phyloP scores from a whole-genome alignment of 2,888 invertebrate genomes.

The Furcula furcula region DNA sequence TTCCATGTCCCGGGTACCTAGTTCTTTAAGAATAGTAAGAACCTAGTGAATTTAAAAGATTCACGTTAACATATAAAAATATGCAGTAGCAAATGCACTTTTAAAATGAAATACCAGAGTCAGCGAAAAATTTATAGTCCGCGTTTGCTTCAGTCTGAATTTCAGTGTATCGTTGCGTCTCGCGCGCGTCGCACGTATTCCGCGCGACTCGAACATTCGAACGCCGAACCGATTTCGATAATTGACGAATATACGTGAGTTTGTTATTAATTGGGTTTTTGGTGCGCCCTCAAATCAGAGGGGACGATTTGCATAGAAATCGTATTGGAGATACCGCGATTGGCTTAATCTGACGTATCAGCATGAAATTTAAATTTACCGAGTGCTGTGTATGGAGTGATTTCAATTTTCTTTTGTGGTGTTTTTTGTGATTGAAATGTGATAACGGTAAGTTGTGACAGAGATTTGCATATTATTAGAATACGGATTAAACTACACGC shows the following conservation, averaged over 20 bases:
- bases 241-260: constrained; percentile 33
- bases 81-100: constrained; percentile 16
- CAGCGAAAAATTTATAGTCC: constrained; percentile 18
- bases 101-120: constrained; percentile 17
- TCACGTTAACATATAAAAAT: constrained; percentile 12
- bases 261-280: constrained; percentile 33
- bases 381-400: constrained; percentile 18
- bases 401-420: constrained; percentile 18
- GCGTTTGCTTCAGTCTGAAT: constrained; percentile 23
- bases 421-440: constrained; percentile 18
- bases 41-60: neutral
- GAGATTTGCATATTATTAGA: too few species aligned
- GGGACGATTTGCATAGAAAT: constrained; percentile 32
- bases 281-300: constrained; percentile 25
- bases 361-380: constrained; percentile 15
- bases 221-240: constrained; percentile 21
- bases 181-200: constrained; percentile 13
- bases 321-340: constrained; percentile 17
- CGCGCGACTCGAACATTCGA: constrained; percentile 2
- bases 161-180: constrained; percentile 12
- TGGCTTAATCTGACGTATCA: constrained; percentile 15
- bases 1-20: too few species aligned
- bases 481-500: too few species aligned
- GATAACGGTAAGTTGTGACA: constrained; percentile 22
- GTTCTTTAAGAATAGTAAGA: too few species aligned